Base-by-base conservation (phyloP, 2,888 invertebrate species). In the Anoplius nigerrimus region DNA sequence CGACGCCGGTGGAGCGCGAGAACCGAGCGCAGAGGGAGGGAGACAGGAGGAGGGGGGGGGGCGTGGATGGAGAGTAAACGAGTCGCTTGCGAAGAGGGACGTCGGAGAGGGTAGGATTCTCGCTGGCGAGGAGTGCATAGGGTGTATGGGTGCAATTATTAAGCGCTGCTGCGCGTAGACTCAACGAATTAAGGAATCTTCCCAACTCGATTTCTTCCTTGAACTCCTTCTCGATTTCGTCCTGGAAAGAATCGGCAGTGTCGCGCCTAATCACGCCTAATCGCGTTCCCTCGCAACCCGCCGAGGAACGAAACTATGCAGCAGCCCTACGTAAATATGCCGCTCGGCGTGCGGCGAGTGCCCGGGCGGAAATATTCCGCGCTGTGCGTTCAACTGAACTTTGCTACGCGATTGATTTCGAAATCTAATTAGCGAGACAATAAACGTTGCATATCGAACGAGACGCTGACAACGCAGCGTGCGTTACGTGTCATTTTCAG, bases 151-250 rank as follows among this genome's bases (percentile, higher is more conserved):
- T 69, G 74, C 74, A 80, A 81, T 81, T 80, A 81, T 80, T 79
- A 81, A 81, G 74, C 76, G 75, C 69, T 71, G 13, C 52, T 18
- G 34, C 51, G 8, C 34, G 65, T 70, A 78, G 78, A 48, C n/a
- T 79, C 74, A 71, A n/a, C 78, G 62, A 75, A 79, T 76, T 78
- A 81, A 76, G 78, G 72, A 66, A 69, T 59, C 24, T 64, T 57
- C 67, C 63, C 34, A 11, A 64, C 68, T 59, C 64, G 67, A 75
- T 68, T 69, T 51, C 62, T 61, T 6, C 34, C 64, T 62, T 58
- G 48, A 42, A 16, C 48, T 4, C n/a, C n/a, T n/a, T n/a, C n/a
- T n/a, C n/a, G n/a, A n/a, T n/a, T n/a, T n/a, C n/a, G n/a, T n/a
- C n/a, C n/a, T n/a, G 48, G 11, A 34, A 34, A 34, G 34, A 34